These are phyloP conservation scores for Rhinoderma darwinii DNA, from an alignment of 2,113 vertebrate species.

Conservation along the genomic window DNA sequence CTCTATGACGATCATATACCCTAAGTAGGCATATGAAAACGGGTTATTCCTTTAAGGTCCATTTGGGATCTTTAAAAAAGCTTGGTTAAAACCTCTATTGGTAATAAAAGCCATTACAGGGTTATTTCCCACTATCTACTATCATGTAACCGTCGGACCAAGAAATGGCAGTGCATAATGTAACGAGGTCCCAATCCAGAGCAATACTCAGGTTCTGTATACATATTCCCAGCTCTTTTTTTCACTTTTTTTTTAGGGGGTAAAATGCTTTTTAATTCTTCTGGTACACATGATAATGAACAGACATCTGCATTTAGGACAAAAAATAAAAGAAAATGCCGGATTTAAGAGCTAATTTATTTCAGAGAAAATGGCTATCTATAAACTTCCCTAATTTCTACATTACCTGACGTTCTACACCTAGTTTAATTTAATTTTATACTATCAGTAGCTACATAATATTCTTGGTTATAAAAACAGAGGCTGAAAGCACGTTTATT, in stretches of 20 bases:
- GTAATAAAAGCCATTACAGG: no score
- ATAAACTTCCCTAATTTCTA: constrained; percentile 15
- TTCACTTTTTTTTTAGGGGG: not conserved
- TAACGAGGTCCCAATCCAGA: not conserved
- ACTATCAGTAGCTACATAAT: constrained; percentile 20
- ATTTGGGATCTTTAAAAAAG: no score
- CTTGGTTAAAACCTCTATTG: no score
- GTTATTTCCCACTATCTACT: no score
- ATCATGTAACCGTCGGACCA: no score
- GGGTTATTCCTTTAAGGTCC: no score
- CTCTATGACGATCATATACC: no score
- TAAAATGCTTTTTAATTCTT: not conserved
- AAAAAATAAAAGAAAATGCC: constrained; percentile 3
- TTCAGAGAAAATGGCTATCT: not conserved
- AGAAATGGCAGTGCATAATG: no score
- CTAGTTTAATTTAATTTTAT: constrained; percentile 46
- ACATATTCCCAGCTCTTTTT: not conserved
- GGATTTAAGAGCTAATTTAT: not conserved
- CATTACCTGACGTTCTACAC: constrained; percentile 16
- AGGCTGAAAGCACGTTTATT: constrained; percentile 34
- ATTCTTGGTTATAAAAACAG: constrained; percentile 22
- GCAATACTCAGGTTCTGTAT: not conserved
- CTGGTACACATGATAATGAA: not conserved
- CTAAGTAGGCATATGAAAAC: no score
- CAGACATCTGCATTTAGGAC: not conserved